A percentile compares a stretch with the other conserved stretches of the same genome.
These are phyloP conservation scores for Oreochromis grahami DNA, from an alignment of 2,797 vertebrate genomes.

Conservation along the genomic window DNA sequence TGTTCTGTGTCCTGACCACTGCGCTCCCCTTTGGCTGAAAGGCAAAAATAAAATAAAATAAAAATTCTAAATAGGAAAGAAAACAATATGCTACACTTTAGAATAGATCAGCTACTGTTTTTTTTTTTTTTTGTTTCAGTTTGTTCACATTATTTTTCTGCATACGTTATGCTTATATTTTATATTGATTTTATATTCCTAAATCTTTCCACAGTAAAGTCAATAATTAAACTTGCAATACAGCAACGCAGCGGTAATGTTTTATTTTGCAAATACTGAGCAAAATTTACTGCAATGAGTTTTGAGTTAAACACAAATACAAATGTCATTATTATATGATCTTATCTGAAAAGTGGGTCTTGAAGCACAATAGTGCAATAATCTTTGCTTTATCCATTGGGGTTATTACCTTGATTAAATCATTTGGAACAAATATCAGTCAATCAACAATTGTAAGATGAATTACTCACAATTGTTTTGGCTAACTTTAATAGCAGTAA, in stretches of 20 bases:
- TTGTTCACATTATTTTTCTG: not conserved
- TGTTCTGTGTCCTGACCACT: slow-evolving; percentile 87
- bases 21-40: slow-evolving; percentile 77
- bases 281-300: not conserved
- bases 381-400: not conserved
- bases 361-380: not conserved
- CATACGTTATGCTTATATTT: not conserved
- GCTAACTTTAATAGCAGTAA: not conserved
- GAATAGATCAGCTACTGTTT: not conserved
- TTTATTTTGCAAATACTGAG: not conserved
- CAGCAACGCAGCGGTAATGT: not conserved
- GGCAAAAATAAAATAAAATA: not conserved
- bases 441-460: not conserved
- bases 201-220: not conserved
- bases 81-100: not conserved
- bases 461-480: not conserved
- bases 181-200: not conserved
- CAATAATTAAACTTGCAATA: not conserved
- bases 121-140: not conserved
- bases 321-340: not conserved
- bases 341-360: not conserved
- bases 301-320: not conserved
- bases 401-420: not conserved
- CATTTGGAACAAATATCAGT: not conserved
- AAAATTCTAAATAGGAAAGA: not conserved